phyloP scores from a whole-genome alignment of 2,797 vertebrate genomes.

The Hypotaenidia okinawae region DNA sequence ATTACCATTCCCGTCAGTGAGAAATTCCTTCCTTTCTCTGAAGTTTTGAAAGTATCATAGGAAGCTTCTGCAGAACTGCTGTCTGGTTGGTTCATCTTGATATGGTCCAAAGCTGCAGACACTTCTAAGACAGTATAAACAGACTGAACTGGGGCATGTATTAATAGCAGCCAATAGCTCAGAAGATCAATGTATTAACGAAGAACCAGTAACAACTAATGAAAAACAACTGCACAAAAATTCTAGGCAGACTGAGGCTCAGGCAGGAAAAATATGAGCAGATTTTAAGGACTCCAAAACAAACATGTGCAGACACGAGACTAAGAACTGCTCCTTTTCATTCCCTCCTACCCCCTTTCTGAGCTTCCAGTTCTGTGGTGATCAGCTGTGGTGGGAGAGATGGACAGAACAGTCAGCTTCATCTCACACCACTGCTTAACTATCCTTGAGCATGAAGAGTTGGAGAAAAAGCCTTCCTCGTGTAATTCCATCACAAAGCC shows the following conservation, averaged over 20 bases:
- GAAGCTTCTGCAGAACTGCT: not conserved
- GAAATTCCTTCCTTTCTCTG: not conserved
- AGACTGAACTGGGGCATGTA: not conserved
- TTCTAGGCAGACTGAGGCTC: not conserved
- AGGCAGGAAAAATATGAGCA: not conserved
- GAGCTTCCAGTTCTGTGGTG: not conserved
- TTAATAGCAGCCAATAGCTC: not conserved
- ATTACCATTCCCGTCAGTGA: not conserved
- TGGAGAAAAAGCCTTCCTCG: not conserved
- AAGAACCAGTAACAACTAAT: not conserved
- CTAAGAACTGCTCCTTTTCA: constrained; percentile 18
- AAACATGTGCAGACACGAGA: not conserved
- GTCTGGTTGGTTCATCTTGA: too few relatives aligned
- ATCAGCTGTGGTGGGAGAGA: not conserved
- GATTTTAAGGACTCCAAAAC: not conserved
- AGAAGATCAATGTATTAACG: not conserved
- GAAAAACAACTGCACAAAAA: not conserved
- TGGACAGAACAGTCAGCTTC: not conserved
- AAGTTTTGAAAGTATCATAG: not conserved
- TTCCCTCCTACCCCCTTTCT: not conserved
- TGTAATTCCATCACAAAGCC: not conserved
- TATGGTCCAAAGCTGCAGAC: not conserved
- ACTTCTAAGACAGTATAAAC: not conserved
- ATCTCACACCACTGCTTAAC: not conserved
- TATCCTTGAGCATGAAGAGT: fast-evolving